These are phyloP conservation scores for Apaloderma vittatum DNA, from an alignment of 2,113 vertebrate genomes.

Conservation along the genomic window DNA sequence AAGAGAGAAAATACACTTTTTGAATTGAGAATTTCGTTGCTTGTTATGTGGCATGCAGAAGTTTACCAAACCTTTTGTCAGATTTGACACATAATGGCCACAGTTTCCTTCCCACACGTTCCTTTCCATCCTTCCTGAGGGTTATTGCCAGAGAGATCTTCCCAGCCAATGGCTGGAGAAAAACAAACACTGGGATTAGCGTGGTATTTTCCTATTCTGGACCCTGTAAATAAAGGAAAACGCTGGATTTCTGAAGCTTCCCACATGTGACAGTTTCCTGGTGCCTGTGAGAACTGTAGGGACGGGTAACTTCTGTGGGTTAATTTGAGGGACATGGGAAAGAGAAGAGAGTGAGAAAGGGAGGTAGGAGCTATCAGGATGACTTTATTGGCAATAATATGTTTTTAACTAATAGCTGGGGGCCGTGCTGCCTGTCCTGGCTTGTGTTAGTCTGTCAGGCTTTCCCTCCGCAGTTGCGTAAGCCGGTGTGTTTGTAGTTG, in stretches of 20 bases:
- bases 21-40: neutral
- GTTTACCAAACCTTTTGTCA: neutral
- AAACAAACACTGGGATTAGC: neutral
- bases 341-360: neutral
- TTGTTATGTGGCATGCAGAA: neutral
- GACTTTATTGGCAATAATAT: neutral
- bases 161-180: neutral
- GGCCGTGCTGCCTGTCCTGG: neutral
- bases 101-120: neutral
- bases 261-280: fast-evolving
- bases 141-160: neutral
- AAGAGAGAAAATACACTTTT: neutral
- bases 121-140: neutral
- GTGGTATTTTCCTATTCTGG: slow-evolving; percentile 3
- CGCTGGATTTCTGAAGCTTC: neutral
- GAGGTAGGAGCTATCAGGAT: neutral
- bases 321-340: neutral
- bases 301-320: neutral
- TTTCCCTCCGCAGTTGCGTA: slow-evolving; percentile 40
- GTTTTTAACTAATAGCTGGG: neutral
- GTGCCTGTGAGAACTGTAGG: neutral
- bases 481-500: slow-evolving; percentile 39
- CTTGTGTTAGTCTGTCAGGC: slow-evolving; percentile 40
- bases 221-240: neutral
- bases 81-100: neutral